Conservation (phyloP, 2,113 vertebrate genomes). For the Dendropsophus ebraccatus region DNA sequence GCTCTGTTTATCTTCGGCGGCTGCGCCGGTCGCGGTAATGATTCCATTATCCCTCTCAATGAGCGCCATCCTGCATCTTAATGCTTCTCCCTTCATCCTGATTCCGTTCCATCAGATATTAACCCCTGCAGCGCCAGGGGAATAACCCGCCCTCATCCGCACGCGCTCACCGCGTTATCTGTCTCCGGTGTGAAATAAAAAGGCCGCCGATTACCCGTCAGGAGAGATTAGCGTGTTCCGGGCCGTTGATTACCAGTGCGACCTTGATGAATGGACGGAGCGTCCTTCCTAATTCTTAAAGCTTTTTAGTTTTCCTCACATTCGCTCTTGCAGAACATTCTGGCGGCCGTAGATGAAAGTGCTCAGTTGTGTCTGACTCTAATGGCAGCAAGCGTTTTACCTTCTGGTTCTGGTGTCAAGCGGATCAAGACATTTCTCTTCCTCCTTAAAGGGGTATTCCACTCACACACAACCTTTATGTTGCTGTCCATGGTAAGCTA, state of each 20-base stretch:
- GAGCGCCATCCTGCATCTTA: slow-evolving; percentile 69
- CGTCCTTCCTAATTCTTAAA: slow-evolving; percentile 66
- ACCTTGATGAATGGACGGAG: slow-evolving; percentile 71
- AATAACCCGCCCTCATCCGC: too few species aligned
- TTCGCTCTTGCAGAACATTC: slow-evolving; percentile 64
- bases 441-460: too few species aligned
- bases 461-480: too few species aligned
- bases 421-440: too few species aligned
- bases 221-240: slow-evolving; percentile 42
- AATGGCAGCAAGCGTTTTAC: slow-evolving; percentile 6
- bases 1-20: slow-evolving; percentile 80
- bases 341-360: not conserved
- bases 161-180: slow-evolving; percentile 3
- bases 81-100: slow-evolving; percentile 64
- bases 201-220: not conserved
- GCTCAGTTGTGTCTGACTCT: not conserved
- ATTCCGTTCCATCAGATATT: slow-evolving; percentile 33
- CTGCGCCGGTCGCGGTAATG: slow-evolving; percentile 75
- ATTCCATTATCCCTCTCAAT: slow-evolving; percentile 78
- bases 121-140: not conserved
- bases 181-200: slow-evolving; percentile 48
- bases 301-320: slow-evolving; percentile 55
- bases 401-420: too few species aligned
- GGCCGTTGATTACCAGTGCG: not conserved
- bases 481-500: too few species aligned